These are phyloP conservation scores for Cryptomyrus ogoouensis DNA, from an alignment of 2,113 vertebrate genomes.

Conservation along the genomic window DNA sequence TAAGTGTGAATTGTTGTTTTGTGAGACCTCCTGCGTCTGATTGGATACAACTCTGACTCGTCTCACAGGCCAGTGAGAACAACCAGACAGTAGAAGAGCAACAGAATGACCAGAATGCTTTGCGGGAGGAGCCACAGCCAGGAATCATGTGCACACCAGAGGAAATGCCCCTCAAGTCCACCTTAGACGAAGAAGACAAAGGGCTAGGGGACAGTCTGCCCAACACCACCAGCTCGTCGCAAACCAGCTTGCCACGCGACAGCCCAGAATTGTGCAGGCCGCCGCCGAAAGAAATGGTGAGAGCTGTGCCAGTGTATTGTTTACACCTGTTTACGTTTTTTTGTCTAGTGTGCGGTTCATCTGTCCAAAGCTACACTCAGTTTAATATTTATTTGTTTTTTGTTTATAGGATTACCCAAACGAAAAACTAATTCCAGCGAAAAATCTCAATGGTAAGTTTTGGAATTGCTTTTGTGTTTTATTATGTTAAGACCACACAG, in stretches of 20 bases:
- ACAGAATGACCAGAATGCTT: slow-evolving; percentile 56
- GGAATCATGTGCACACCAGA: slow-evolving; percentile 61
- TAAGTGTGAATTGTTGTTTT: not conserved
- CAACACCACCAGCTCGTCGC: slow-evolving; percentile 69
- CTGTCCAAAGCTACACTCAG: not conserved
- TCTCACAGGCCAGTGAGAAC: not conserved
- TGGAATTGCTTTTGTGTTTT: not conserved
- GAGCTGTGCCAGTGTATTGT: not conserved
- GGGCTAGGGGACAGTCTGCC: slow-evolving; percentile 67
- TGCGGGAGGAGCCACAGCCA: slow-evolving; percentile 49
- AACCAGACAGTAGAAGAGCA: slow-evolving; percentile 49
- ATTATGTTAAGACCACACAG: not conserved
- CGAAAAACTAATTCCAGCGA: not conserved
- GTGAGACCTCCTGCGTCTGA: not conserved
- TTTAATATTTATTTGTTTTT: not conserved
- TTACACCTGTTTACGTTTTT: not conserved
- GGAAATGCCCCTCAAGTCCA: slow-evolving; percentile 58
- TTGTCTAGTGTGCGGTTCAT: not conserved
- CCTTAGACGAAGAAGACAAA: slow-evolving; percentile 64
- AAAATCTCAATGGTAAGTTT: not conserved
- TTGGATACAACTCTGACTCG: not conserved
- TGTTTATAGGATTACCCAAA: not conserved
- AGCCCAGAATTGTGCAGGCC: slow-evolving; percentile 47
- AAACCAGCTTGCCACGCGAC: slow-evolving; percentile 58
- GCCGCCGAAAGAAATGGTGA: slow-evolving; percentile 24